These are phyloP conservation scores for Agrenia bidenticulata DNA, from an alignment of 2,888 invertebrate genomes.

Conservation along the genomic window DNA sequence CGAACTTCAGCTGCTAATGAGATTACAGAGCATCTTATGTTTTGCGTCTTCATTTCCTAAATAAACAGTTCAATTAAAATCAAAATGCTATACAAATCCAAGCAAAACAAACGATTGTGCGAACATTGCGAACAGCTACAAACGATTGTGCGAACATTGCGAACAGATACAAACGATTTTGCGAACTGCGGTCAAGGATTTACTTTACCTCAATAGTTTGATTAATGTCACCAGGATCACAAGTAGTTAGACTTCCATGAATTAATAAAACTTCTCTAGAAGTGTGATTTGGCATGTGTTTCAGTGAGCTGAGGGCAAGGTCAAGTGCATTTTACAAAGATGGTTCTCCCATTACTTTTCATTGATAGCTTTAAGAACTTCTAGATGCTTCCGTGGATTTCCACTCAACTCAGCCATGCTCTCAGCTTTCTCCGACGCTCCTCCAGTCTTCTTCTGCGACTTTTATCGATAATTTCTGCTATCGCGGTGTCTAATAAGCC, in stretches of 20 bases:
- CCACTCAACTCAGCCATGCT: constrained; percentile 88
- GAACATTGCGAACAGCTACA: background rate
- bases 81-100: background rate
- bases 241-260: constrained; percentile 91
- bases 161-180: background rate
- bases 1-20: constrained; percentile 93
- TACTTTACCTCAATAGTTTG: constrained; percentile 71
- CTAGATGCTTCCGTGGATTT: constrained; percentile 75
- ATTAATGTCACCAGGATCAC: constrained; percentile 92
- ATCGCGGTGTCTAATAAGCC: constrained; percentile 88
- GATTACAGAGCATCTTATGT: constrained; percentile 90
- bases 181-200: background rate
- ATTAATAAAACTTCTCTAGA: constrained; percentile 90
- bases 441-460: constrained; percentile 74
- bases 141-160: background rate
- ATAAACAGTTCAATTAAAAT: background rate
- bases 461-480: constrained; percentile 86
- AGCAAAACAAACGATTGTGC: background rate
- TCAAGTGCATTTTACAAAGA: constrained; percentile 95
- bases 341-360: constrained; percentile 79
- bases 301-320: constrained; percentile 77
- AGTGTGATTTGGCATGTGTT: constrained; percentile 88
- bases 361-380: constrained; percentile 57
- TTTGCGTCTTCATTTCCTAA: constrained; percentile 67
- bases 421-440: constrained; percentile 81